phyloP scores from a whole-genome alignment of 1,140 invertebrate species.

The Drosophila jambulina region DNA sequence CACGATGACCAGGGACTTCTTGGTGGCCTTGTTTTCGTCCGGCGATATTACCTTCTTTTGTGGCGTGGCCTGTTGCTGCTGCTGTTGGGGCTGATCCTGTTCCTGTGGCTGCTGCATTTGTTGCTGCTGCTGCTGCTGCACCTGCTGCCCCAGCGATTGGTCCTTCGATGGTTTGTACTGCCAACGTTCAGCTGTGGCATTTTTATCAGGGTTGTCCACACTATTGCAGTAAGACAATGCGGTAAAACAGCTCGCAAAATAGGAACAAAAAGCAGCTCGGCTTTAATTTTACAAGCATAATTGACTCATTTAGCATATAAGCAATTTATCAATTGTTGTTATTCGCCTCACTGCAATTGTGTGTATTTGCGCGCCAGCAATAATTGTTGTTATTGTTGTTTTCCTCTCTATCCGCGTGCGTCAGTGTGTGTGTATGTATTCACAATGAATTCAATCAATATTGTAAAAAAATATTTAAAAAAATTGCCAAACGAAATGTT shows the following conservation, averaged over 20 bases:
- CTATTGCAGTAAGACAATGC: conserved; percentile 33
- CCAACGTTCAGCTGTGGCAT: conserved; percentile 14
- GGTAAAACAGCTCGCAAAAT: not conserved
- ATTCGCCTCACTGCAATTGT: not conserved
- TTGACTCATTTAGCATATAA: conserved; percentile 50
- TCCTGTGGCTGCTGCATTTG: conserved; percentile 19
- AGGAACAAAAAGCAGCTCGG: conserved; percentile 4
- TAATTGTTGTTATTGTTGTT: conserved; percentile 32
- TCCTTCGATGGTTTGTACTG: conserved; percentile 47
- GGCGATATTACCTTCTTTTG: conserved; percentile 75
- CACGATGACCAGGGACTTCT: conserved; percentile 83
- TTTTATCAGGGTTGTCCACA: conserved; percentile 22
- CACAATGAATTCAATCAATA: conserved; percentile 50
- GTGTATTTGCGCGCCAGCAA: conserved; percentile 53
- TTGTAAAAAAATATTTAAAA: conserved; percentile 24
- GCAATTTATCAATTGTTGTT: conserved; percentile 47
- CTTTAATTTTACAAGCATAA: conserved; percentile 10
- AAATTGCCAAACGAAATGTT: conserved; percentile 1
- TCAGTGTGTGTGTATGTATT: conserved; percentile 16
- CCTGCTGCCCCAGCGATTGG: conserved; percentile 10
- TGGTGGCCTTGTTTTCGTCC: conserved; percentile 79
- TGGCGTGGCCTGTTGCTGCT: conserved; percentile 36
- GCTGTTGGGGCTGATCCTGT: conserved; percentile 22
- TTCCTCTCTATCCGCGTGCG: conserved; percentile 33
- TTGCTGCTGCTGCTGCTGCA: conserved; percentile 3